Conservation (phyloP, 1,140 invertebrate species). For the Bacillus rossius region DNA sequence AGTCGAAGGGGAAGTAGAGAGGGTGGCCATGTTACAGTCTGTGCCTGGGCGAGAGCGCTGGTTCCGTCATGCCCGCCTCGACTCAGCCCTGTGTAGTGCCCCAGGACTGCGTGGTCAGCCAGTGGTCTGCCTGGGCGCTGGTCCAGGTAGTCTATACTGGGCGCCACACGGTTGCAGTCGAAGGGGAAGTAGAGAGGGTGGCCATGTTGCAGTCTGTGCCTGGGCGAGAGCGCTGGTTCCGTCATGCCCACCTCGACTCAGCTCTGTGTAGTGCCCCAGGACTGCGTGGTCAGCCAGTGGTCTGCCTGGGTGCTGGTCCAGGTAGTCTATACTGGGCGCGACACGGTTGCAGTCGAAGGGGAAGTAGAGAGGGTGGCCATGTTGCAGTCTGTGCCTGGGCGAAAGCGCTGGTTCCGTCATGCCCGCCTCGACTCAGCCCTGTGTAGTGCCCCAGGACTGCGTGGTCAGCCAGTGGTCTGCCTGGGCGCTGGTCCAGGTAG, state of each 20-base stretch:
- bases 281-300: slow-evolving; percentile 44
- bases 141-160: no score
- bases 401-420: slow-evolving; percentile 13
- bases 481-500: slow-evolving; percentile 35
- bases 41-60: slow-evolving; percentile 7
- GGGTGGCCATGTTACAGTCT: no score
- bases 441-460: slow-evolving; percentile 43
- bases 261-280: slow-evolving; percentile 40
- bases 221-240: slow-evolving; percentile 4
- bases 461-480: slow-evolving; percentile 41
- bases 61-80: slow-evolving; percentile 23
- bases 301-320: slow-evolving; percentile 35
- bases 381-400: slow-evolving; percentile 20
- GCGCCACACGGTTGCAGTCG: no score
- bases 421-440: slow-evolving; percentile 32
- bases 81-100: slow-evolving; percentile 39
- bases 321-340: no score
- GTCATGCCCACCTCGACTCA: slow-evolving; percentile 28
- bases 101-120: slow-evolving; percentile 42
- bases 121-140: slow-evolving; percentile 39
- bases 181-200: no score
- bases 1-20: no score
- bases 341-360: no score
- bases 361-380: no score
- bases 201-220: slow-evolving; percentile 23